Percentiles rank a stretch among this genome's conserved stretches.
phyloP scores from a whole-genome alignment of 1,140 invertebrate genomes.

The Plectrocnemia conspersa region DNA sequence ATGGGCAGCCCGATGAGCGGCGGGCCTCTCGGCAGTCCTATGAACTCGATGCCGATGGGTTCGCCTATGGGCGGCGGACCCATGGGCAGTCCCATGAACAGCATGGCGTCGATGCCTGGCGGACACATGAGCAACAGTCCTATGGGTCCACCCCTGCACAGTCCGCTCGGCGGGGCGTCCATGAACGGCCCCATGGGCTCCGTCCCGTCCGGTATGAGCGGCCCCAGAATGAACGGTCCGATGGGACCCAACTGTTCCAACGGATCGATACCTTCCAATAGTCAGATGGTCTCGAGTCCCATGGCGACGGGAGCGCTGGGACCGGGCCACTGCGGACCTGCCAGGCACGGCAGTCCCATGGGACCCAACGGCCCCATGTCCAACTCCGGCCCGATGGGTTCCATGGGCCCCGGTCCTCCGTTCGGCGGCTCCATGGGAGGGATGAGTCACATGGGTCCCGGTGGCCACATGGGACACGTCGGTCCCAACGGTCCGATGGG shows the following conservation, averaged over 20 bases:
- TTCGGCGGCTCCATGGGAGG: constrained; percentile 44
- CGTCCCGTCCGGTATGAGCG: constrained; percentile 51
- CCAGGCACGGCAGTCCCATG: constrained; percentile 52
- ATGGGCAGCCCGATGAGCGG: constrained; percentile 59
- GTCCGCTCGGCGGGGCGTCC: constrained; percentile 48
- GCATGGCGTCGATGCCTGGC: constrained; percentile 51
- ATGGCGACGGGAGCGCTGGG: constrained; percentile 49
- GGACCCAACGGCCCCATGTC: constrained; percentile 44
- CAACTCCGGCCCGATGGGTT: constrained; percentile 45
- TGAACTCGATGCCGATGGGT: constrained; percentile 69
- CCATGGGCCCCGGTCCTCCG: constrained; percentile 49
- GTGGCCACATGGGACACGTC: constrained; percentile 38
- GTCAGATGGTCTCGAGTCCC: constrained; percentile 49
- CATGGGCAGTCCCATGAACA: constrained; percentile 68
- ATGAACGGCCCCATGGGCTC: constrained; percentile 53
- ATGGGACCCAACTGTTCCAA: constrained; percentile 52
- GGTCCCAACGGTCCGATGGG: constrained; percentile 49
- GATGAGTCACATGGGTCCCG: constrained; percentile 46
- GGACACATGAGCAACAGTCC: constrained; percentile 60
- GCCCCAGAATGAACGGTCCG: constrained; percentile 50
- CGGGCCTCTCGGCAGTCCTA: constrained; percentile 56
- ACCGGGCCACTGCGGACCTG: constrained; percentile 50
- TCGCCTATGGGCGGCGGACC: constrained; percentile 64
- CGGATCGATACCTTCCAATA: constrained; percentile 48
- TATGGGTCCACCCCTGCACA: constrained; percentile 57